Percentiles rank a stretch among this genome's conserved stretches.
These are phyloP conservation scores for Oreochromis mossambicus DNA, from an alignment of 2,797 vertebrate species.

Conservation along the genomic window DNA sequence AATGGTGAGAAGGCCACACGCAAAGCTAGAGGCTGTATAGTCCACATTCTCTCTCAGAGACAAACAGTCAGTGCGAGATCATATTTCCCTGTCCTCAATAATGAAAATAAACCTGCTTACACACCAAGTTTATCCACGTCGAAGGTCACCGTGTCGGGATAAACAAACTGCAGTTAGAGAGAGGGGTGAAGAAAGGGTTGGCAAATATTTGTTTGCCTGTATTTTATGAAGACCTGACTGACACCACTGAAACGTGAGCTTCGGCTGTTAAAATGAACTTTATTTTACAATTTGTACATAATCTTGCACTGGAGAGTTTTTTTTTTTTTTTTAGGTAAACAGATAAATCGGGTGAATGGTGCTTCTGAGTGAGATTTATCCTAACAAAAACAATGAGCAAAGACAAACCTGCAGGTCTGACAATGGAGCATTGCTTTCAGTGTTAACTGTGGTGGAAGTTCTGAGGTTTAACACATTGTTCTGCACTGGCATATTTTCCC, in stretches of 20 bases:
- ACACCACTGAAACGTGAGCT: neutral
- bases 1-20: slow-evolving; percentile 61
- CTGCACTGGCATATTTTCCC: neutral
- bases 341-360: neutral
- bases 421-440: neutral
- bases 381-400: neutral
- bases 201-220: slow-evolving; percentile 24
- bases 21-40: slow-evolving; percentile 44
- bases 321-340: neutral
- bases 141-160: slow-evolving; percentile 29
- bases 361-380: neutral
- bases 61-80: slow-evolving; percentile 47
- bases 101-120: slow-evolving; percentile 65
- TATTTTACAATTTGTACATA: neutral
- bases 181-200: slow-evolving; percentile 5
- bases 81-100: slow-evolving; percentile 51
- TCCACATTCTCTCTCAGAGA: slow-evolving; percentile 41
- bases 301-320: neutral
- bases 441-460: neutral
- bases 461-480: neutral
- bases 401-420: neutral
- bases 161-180: slow-evolving; percentile 45
- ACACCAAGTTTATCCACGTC: slow-evolving; percentile 20
- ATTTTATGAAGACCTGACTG: neutral
- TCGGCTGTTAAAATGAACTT: neutral